Base-by-base conservation (phyloP, 2,113 vertebrate genomes). In the Coracopsis vasa region DNA sequence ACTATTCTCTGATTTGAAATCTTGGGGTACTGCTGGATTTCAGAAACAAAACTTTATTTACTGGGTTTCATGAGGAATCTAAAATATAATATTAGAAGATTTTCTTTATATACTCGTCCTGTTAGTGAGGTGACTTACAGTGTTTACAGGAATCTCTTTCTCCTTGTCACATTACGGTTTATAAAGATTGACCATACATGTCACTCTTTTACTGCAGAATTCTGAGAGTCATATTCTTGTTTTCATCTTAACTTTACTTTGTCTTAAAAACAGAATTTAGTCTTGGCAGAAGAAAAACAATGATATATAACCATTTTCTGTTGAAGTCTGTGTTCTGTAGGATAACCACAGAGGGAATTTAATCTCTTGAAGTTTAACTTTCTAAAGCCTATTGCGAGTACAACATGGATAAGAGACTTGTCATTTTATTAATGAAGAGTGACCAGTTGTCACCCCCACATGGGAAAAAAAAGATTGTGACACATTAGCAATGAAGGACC, bases 401-500 rank as follows among this genome's bases (percentile, higher is more conserved):
- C 60, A 93, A 50, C 58, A 50, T 53, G 90, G 71, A 64, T 93
- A 97, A 97, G 45, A 97, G 75, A 92, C 86, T 92, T 97, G 97
- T 97, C 97, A 98, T 97, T 98, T 98, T 97, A 98, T 98, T 98
- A 98, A 98, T 98, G 97, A 97, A 97, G 98, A 98, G 96, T 98
- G 98, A 98, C 97, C 98, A 96, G 93, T 98, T 98, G 97, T 98
- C 98, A 97, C 60, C 73, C 87, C 92, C 50, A 97, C 95, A 95
- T 80, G 86, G 92, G 97, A 96, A 93, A 98, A 97, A 95, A 97
- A 96, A 74, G 70, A 94, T 87, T 92, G 95, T 97, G 98, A 97
- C 98, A 98, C 97, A 97, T 94, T 95, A 98, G 92, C 97, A 90
- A 88, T 97, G 95, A 98, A 98, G 96, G 95, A 96, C 97, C 95